Conservation (phyloP, 1,140 invertebrate genomes). For the Parasteatoda tepidariorum region DNA sequence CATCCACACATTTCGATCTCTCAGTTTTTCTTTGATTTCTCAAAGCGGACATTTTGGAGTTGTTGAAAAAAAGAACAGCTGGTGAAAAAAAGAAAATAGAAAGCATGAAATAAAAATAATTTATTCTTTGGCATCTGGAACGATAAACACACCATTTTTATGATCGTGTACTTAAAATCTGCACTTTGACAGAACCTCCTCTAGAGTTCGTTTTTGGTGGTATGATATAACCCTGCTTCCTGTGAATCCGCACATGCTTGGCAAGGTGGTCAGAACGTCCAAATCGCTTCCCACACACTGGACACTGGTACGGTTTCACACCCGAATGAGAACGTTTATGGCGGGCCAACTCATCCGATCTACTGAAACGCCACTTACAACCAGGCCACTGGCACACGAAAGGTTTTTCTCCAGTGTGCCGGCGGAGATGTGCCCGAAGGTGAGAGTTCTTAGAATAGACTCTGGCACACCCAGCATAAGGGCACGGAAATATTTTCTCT, state of each 20-base stretch:
- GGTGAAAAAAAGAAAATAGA: no score
- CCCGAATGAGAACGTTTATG: conserved; percentile 85
- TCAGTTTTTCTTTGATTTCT: no score
- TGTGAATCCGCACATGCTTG: conserved; percentile 88
- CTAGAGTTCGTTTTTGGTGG: conserved; percentile 28
- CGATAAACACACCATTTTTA: conserved; percentile 11
- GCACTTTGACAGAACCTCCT: conserved; percentile 34
- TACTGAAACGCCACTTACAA: conserved; percentile 93
- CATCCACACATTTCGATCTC: no score
- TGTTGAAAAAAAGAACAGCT: no score
- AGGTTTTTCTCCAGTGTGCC: conserved; percentile 95
- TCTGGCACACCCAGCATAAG: conserved; percentile 74
- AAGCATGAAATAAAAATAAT: conserved; percentile 60
- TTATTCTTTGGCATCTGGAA: conserved; percentile 58
- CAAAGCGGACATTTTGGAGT: no score
- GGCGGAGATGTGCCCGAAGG: conserved; percentile 89
- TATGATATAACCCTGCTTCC: conserved; percentile 61
- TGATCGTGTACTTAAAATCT: conserved; percentile 37
- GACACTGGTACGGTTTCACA: conserved; percentile 87
- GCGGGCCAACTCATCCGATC: conserved; percentile 91
- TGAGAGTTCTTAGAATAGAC: conserved; percentile 94
- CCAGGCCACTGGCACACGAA: conserved; percentile 90
- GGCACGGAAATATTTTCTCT: conserved; percentile 75
- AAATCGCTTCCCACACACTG: conserved; percentile 86
- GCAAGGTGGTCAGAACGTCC: conserved; percentile 89